Evolutionary conservation across 53 echinoderm and acorn worm genomes (phyloP).

Genomic region (Zoroaster sp.): DNA sequence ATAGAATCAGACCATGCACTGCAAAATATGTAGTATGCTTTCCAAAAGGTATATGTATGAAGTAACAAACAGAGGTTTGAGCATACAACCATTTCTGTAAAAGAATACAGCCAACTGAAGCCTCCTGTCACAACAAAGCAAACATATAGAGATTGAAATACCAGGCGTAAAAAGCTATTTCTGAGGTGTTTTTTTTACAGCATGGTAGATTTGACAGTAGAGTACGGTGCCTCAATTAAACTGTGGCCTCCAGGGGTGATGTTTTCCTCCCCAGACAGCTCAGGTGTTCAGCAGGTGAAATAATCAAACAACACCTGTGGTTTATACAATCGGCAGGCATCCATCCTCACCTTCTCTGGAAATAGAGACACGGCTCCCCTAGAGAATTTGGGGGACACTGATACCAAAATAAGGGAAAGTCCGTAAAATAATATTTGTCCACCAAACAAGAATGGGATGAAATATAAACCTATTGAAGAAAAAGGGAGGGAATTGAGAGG

Average conservation of each 20-base stretch:
- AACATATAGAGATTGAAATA: background rate
- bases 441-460: background rate
- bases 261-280: background rate
- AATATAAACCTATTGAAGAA: background rate
- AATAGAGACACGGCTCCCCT: constrained; percentile 5
- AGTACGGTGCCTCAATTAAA: background rate
- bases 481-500: no score
- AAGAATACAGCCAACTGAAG: background rate
- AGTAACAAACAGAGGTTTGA: background rate
- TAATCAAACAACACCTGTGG: constrained; percentile 22
- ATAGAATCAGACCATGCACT: background rate
- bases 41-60: background rate
- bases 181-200: background rate
- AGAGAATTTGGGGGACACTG: background rate
- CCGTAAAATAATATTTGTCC: background rate
- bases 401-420: background rate
- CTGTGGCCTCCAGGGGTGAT: background rate
- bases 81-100: background rate
- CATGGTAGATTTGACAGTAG: background rate
- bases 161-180: background rate
- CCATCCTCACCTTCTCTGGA: background rate
- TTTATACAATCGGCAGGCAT: background rate
- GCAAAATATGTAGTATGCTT: background rate
- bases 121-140: background rate
- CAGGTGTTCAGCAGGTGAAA: constrained; percentile 45